These are phyloP conservation scores for Gulo gulo DNA, from an alignment of 2,113 vertebrate species.

Conservation along the genomic window DNA sequence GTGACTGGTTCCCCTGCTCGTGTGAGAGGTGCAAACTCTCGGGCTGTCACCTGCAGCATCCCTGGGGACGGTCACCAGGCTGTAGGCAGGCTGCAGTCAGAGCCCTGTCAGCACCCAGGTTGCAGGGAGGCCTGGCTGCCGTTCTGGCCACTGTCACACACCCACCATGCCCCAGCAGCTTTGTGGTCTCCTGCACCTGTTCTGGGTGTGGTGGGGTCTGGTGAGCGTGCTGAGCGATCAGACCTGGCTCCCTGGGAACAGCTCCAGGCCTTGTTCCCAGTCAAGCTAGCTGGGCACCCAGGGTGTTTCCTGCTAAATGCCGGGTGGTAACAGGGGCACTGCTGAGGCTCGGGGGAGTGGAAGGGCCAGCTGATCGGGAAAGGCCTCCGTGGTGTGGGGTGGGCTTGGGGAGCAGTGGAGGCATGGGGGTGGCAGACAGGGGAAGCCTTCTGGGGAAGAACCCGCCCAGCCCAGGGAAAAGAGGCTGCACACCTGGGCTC, in stretches of 20 bases:
- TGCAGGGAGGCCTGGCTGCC: background rate
- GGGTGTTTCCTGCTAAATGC: background rate
- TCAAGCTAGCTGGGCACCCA: background rate
- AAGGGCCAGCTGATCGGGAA: background rate
- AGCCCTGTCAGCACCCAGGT: fast-evolving
- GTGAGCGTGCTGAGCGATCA: background rate
- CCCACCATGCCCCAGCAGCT: background rate
- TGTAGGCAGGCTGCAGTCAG: background rate
- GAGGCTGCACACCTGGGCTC: fast-evolving
- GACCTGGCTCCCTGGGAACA: background rate
- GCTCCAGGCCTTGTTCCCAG: background rate
- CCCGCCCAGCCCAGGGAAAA: fast-evolving
- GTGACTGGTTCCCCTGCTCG: background rate
- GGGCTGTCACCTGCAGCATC: background rate
- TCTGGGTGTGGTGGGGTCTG: background rate
- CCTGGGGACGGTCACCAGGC: background rate
- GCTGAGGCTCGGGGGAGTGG: background rate
- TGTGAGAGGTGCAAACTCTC: background rate
- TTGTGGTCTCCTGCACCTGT: background rate
- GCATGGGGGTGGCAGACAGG: fast-evolving
- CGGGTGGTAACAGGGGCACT: fast-evolving
- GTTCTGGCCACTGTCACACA: fast-evolving
- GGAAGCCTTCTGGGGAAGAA: background rate
- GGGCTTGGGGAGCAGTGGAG: background rate
- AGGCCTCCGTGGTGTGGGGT: fast-evolving